These are phyloP conservation scores for Ondatra zibethicus DNA, from an alignment of 2,113 vertebrate genomes.

Conservation along the genomic window DNA sequence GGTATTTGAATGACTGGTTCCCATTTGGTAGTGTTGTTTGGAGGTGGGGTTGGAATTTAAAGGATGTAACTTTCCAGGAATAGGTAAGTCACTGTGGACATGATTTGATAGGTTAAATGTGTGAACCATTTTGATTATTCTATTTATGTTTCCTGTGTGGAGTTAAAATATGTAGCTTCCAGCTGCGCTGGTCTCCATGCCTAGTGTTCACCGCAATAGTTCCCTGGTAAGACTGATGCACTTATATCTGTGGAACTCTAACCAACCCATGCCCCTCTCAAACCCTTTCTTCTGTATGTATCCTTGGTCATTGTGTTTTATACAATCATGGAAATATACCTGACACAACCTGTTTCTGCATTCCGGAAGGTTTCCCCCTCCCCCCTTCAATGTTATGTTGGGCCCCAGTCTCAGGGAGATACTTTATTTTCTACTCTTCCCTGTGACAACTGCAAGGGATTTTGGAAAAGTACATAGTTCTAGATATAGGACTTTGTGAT, in stretches of 20 bases:
- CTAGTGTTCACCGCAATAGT: neutral
- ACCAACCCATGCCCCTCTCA: accelerated
- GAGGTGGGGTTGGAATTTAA: neutral
- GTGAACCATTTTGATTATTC: neutral
- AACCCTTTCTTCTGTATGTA: neutral
- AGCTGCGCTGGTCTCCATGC: neutral
- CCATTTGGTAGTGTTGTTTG: neutral
- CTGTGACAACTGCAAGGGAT: neutral
- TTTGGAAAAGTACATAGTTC: neutral
- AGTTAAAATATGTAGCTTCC: too few relatives aligned
- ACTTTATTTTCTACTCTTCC: neutral
- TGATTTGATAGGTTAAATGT: neutral
- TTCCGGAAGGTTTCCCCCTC: accelerated
- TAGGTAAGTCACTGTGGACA: neutral
- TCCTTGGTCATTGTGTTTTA: neutral
- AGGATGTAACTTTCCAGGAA: neutral
- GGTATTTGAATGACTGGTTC: neutral
- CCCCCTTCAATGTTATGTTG: neutral
- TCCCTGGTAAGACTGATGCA: neutral
- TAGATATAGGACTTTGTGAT: neutral
- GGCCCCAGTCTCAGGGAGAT: neutral
- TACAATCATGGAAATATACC: neutral
- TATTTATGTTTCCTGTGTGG: neutral
- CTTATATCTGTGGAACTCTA: neutral
- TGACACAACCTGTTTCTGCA: neutral